phyloP scores from a whole-genome alignment of 2,113 vertebrate species.

The Cyphomyrus plagiostoma region DNA sequence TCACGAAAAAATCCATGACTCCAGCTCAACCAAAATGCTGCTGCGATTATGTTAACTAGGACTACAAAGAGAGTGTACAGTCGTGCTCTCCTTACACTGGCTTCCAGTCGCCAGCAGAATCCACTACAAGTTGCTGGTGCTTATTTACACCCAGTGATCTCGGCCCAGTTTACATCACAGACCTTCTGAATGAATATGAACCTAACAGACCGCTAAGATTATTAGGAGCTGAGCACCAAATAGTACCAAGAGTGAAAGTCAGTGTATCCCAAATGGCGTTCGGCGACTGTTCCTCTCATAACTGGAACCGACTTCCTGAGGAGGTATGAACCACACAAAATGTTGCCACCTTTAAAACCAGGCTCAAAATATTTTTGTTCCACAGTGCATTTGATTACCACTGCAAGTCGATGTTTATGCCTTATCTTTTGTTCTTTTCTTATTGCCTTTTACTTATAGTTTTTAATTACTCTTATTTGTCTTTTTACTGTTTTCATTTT shows the following conservation, averaged over 20 bases:
- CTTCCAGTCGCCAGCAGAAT: background rate
- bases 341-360: background rate
- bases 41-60: too few species aligned
- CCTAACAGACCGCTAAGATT: background rate
- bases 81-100: background rate
- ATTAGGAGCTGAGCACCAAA: background rate
- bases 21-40: too few species aligned
- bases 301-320: background rate
- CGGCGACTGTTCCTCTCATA: background rate
- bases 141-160: background rate
- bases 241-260: background rate
- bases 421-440: too few species aligned
- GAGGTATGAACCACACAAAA: background rate
- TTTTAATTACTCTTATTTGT: too few species aligned
- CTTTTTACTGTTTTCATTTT: too few species aligned
- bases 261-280: background rate
- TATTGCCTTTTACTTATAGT: too few species aligned
- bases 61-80: too few species aligned
- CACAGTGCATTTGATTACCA: background rate
- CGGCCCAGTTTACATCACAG: background rate
- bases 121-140: background rate
- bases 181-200: background rate
- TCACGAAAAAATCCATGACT: background rate
- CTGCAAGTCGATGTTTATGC: too few species aligned
- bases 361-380: background rate